These are phyloP conservation scores for Thalassoma bifasciatum DNA, from an alignment of 2,113 vertebrate species.

Conservation along the genomic window DNA sequence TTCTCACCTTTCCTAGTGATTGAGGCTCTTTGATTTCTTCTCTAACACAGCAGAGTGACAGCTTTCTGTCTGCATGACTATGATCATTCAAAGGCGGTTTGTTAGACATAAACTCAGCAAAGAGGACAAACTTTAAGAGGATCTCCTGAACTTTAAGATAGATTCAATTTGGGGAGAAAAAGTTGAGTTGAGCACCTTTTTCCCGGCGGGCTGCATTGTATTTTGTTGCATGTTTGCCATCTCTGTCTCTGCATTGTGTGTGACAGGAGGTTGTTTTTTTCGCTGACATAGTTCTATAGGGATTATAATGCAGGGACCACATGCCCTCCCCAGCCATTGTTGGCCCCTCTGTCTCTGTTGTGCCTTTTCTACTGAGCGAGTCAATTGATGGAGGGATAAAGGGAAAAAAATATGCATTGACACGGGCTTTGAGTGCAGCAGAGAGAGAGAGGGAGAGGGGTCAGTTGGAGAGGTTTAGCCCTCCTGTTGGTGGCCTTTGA, in stretches of 20 bases:
- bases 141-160: background rate
- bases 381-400: slow-evolving; percentile 84
- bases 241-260: slow-evolving; percentile 68
- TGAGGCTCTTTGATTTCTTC: background rate
- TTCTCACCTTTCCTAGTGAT: too few relatives aligned
- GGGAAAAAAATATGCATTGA: slow-evolving; percentile 81
- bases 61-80: background rate
- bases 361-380: slow-evolving; percentile 77
- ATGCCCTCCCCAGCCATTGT: slow-evolving; percentile 80
- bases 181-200: slow-evolving; percentile 4
- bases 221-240: slow-evolving; percentile 56
- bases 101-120: background rate
- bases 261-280: slow-evolving; percentile 64
- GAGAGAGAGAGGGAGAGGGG: slow-evolving; percentile 24
- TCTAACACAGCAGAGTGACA: background rate
- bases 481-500: slow-evolving; percentile 60
- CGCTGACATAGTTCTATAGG: slow-evolving; percentile 83
- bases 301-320: slow-evolving; percentile 82
- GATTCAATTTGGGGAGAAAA: background rate
- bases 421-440: slow-evolving; percentile 80
- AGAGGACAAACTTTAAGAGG: slow-evolving; percentile 1
- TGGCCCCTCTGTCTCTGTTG: slow-evolving; percentile 73
- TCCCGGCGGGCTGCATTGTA: slow-evolving; percentile 44
- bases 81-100: rapidly evolving
- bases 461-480: slow-evolving; percentile 39